phyloP scores from a whole-genome alignment of 2,797 vertebrate genomes.

The Pyrocephalus nanus region DNA sequence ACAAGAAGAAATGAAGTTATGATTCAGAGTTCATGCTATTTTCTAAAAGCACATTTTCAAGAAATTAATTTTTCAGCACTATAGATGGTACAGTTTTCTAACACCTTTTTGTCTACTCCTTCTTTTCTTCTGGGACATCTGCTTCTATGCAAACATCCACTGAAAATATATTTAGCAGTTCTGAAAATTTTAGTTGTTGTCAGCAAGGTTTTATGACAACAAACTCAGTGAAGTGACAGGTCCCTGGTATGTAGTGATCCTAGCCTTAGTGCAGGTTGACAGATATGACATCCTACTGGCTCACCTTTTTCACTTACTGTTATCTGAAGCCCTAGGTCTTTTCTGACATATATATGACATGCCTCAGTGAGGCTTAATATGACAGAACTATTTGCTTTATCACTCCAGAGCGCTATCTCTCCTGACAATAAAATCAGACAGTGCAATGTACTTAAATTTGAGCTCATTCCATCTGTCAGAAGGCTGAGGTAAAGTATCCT shows the following conservation, averaged over 20 bases:
- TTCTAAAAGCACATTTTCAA: background rate
- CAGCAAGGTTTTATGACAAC: background rate
- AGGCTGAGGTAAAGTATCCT: slow-evolving; percentile 74
- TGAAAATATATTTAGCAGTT: background rate
- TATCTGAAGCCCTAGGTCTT: slow-evolving; percentile 67
- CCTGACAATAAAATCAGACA: slow-evolving; percentile 68
- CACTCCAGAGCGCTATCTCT: slow-evolving; percentile 36
- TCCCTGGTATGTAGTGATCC: background rate
- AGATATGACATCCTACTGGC: slow-evolving; percentile 63
- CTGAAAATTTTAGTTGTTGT: slow-evolving; percentile 35
- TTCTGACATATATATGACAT: slow-evolving; percentile 54
- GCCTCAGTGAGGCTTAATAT: slow-evolving; percentile 62
- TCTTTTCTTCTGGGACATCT: background rate
- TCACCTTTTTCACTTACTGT: slow-evolving; percentile 83
- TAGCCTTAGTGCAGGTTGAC: slow-evolving; percentile 59
- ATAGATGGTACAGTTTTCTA: background rate
- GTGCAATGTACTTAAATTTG: slow-evolving; percentile 61
- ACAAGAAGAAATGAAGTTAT: background rate
- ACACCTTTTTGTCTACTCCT: background rate
- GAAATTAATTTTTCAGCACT: background rate
- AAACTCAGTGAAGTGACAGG: slow-evolving; percentile 40
- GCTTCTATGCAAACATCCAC: background rate
- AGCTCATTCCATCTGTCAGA: slow-evolving; percentile 65
- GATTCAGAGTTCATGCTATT: background rate
- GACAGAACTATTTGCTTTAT: slow-evolving; percentile 78